Conservation (phyloP, 2,113 vertebrate genomes). For the Festucalex cinctus region DNA sequence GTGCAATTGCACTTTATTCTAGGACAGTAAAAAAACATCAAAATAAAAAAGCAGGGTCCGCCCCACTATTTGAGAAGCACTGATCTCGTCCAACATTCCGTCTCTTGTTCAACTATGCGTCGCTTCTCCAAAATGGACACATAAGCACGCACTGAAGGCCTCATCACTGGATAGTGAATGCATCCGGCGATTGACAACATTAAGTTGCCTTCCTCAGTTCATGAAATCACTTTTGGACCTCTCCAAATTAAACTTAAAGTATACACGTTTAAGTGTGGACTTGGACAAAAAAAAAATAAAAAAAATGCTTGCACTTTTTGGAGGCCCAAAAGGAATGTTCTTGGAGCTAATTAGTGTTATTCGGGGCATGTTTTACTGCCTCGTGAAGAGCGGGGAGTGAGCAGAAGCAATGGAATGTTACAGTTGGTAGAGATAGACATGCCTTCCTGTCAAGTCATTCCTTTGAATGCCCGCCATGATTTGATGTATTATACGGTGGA, state of each 20-base stretch:
- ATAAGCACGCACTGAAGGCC: slow-evolving; percentile 27
- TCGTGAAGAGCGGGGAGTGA: slow-evolving; percentile 57
- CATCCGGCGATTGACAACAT: slow-evolving; percentile 43
- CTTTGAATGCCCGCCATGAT: slow-evolving; percentile 30
- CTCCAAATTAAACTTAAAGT: slow-evolving; percentile 27
- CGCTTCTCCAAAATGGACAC: slow-evolving; percentile 12
- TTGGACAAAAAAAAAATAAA: slow-evolving; percentile 21
- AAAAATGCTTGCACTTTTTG: slow-evolving; percentile 24
- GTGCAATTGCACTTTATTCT: too few species aligned
- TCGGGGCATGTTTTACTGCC: slow-evolving; percentile 60
- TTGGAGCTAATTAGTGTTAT: slow-evolving; percentile 71
- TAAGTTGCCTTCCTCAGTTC: slow-evolving; percentile 28
- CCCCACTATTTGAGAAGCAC: too few species aligned
- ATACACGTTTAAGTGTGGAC: slow-evolving; percentile 9
- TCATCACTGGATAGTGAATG: slow-evolving; percentile 15
- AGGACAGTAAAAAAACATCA: too few species aligned
- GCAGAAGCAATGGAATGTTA: slow-evolving; percentile 55
- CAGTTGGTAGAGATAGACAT: slow-evolving; percentile 48
- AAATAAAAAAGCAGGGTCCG: too few species aligned
- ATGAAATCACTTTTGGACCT: slow-evolving; percentile 43
- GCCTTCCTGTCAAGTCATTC: slow-evolving; percentile 53
- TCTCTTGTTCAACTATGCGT: not conserved
- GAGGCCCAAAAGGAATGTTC: slow-evolving; percentile 57
- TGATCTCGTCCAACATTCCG: not conserved
- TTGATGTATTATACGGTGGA: slow-evolving; percentile 23